These are phyloP conservation scores for Alces alces DNA, from an alignment of 2,113 vertebrate genomes.

Conservation along the genomic window DNA sequence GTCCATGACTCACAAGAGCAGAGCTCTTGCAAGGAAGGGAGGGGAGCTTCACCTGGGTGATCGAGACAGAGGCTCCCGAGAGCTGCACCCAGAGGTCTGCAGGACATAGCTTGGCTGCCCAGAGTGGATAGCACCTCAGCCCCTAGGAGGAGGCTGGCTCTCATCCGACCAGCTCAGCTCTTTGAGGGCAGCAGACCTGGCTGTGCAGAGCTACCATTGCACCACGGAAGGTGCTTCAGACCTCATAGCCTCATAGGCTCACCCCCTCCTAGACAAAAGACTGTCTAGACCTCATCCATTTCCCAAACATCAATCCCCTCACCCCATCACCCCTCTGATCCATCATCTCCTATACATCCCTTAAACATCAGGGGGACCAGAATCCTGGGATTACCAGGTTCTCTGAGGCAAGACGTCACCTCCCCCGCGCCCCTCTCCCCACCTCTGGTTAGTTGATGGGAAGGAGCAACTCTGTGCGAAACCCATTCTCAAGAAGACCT, in stretches of 20 bases:
- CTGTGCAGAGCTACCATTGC: background rate
- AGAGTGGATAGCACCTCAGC: fast-evolving
- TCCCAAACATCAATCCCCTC: background rate
- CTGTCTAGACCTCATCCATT: background rate
- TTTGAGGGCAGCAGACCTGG: background rate
- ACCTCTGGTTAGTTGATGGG: background rate
- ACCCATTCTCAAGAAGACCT: background rate
- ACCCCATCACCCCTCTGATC: background rate
- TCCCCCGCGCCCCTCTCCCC: fast-evolving
- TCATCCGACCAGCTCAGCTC: background rate
- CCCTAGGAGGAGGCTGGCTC: background rate
- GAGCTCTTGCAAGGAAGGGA: background rate
- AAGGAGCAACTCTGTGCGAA: background rate
- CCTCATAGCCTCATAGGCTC: background rate
- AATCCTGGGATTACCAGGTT: background rate
- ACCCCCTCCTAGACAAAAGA: background rate
- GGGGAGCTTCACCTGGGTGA: background rate
- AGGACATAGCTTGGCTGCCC: background rate
- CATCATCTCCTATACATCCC: background rate
- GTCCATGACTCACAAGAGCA: background rate
- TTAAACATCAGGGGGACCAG: background rate
- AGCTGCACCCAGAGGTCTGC: background rate
- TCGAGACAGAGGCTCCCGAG: background rate
- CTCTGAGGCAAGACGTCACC: background rate
- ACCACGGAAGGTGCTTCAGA: background rate